Percentiles rank a stretch among this genome's conserved stretches.
phyloP scores from a whole-genome alignment of 92 coral and sea anemone species.

The Epizoanthus ramosus region DNA sequence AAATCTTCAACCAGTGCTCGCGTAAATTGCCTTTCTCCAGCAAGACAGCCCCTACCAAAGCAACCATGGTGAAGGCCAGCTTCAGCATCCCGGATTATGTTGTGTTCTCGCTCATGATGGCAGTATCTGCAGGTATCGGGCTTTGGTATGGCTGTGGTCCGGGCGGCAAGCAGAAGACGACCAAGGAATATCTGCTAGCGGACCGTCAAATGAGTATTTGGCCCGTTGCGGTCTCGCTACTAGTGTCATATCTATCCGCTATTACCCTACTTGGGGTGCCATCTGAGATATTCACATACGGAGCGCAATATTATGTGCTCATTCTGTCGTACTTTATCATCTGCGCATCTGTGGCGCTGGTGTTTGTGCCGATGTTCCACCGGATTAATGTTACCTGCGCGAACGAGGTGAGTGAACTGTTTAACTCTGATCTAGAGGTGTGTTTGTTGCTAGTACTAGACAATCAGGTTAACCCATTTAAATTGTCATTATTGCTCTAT shows the following conservation, averaged over 20 bases:
- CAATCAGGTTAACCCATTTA: too few species aligned
- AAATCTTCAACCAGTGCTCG: too few species aligned
- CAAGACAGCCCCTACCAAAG: too few species aligned
- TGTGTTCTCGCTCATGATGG: slow-evolving; percentile 83
- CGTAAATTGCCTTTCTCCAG: too few species aligned
- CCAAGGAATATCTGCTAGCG: slow-evolving; percentile 84
- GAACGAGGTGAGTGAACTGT: slow-evolving; percentile 72
- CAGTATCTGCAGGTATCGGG: slow-evolving; percentile 85
- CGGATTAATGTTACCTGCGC: slow-evolving; percentile 82
- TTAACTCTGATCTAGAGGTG: background rate
- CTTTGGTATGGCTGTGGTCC: slow-evolving; percentile 91
- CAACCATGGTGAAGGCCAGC: too few species aligned
- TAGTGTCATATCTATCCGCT: slow-evolving; percentile 92
- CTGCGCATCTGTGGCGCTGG: slow-evolving; percentile 65
- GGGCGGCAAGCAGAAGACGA: slow-evolving; percentile 82
- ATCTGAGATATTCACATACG: slow-evolving; percentile 93
- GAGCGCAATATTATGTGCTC: slow-evolving; percentile 78
- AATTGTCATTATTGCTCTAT: too few species aligned
- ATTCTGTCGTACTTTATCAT: slow-evolving; percentile 72
- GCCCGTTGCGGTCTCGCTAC: slow-evolving; percentile 89
- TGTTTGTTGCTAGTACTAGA: too few species aligned
- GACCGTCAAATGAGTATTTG: slow-evolving; percentile 78
- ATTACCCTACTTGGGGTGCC: slow-evolving; percentile 93
- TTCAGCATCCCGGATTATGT: slow-evolving; percentile 84
- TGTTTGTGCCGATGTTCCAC: slow-evolving; percentile 93